A percentile compares a stretch with the other conserved stretches of the same genome.
These are phyloP conservation scores for Dinothrombium tinctorium DNA, from an alignment of 1,140 invertebrate genomes.

Conservation along the genomic window DNA sequence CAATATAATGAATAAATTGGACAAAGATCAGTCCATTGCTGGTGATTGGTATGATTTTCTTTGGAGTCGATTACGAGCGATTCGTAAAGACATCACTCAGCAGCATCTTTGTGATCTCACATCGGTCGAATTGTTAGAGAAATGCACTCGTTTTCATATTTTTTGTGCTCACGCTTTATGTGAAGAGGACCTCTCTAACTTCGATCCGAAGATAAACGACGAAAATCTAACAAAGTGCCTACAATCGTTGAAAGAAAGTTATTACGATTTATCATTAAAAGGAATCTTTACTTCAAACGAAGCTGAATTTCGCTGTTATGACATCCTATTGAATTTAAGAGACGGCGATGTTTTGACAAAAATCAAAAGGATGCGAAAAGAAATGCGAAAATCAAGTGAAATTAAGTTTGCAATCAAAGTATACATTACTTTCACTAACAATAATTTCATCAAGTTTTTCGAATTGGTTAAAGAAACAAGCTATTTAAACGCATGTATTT, in stretches of 20 bases:
- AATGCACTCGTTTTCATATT: slow-evolving; percentile 92
- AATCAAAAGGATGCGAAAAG: slow-evolving; percentile 34
- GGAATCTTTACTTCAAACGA: slow-evolving; percentile 46
- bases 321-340: slow-evolving; percentile 74
- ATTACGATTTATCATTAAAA: slow-evolving; percentile 43
- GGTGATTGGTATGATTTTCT: slow-evolving; percentile 75
- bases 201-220: slow-evolving; percentile 85
- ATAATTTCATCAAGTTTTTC: slow-evolving; percentile 80
- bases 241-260: slow-evolving; percentile 78
- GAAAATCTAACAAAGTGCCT: slow-evolving; percentile 91
- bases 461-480: slow-evolving; percentile 48
- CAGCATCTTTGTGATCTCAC: slow-evolving; percentile 62
- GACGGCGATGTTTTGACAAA: slow-evolving; percentile 77
- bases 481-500: slow-evolving; percentile 68
- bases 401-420: slow-evolving; percentile 58
- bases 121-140: slow-evolving; percentile 68
- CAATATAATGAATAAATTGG: slow-evolving; percentile 38
- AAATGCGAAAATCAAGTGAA: slow-evolving; percentile 43
- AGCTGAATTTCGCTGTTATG: slow-evolving; percentile 73
- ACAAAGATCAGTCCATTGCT: slow-evolving; percentile 23
- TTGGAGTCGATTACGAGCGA: slow-evolving; percentile 74
- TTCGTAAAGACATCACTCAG: slow-evolving; percentile 81
- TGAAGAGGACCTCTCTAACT: slow-evolving; percentile 56
- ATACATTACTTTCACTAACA: slow-evolving; percentile 55
- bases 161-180: slow-evolving; percentile 66